phyloP scores from a whole-genome alignment of 2,113 vertebrate genomes.

The Electrona antarctica region DNA sequence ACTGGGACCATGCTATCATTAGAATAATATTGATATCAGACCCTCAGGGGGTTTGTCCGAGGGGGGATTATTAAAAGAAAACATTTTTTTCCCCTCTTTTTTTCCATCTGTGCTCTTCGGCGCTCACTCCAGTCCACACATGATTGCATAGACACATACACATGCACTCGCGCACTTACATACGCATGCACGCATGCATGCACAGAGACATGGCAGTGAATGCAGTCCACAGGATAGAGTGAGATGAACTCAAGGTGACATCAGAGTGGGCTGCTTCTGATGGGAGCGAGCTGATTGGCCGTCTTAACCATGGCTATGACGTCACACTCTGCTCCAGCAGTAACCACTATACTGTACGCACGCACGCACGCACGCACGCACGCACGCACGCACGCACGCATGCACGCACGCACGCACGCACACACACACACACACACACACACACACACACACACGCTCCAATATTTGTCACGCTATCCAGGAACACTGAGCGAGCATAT shows the following conservation, averaged over 20 bases:
- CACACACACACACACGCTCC: background rate
- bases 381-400: background rate
- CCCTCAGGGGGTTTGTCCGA: too few relatives aligned
- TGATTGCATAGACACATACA: background rate
- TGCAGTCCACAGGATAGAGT: background rate
- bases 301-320: constrained; percentile 8
- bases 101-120: constrained; percentile 1
- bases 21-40: too few relatives aligned
- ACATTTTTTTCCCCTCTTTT: constrained; percentile 12
- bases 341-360: constrained; percentile 3
- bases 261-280: constrained; percentile 33
- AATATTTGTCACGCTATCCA: constrained; percentile 41
- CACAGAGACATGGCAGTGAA: constrained; percentile 5
- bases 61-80: too few relatives aligned
- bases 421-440: background rate
- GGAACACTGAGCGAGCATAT: constrained; percentile 38
- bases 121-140: too few relatives aligned
- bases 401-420: background rate
- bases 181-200: constrained; percentile 31
- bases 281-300: constrained; percentile 40
- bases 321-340: constrained; percentile 9
- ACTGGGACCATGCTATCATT: too few relatives aligned
- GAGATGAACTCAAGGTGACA: constrained; percentile 54
- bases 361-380: constrained; percentile 15
- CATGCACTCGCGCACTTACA: constrained; percentile 27